Base-by-base conservation (phyloP, 2,113 vertebrate genomes). In the Odontesthes bonariensis region DNA sequence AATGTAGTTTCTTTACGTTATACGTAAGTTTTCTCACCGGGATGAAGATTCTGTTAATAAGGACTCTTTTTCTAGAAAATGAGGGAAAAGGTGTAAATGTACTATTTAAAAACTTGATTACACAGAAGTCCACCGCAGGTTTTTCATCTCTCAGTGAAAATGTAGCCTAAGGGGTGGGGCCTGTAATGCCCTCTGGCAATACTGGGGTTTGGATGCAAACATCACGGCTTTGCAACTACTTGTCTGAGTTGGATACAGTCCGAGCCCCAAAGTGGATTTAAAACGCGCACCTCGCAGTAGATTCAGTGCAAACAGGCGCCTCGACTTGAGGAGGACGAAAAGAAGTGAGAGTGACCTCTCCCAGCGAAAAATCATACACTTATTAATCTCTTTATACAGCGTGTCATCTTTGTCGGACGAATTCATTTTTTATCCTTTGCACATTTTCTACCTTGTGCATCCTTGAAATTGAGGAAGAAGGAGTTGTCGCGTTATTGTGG, bases 171-270 rank as follows among this genome's bases (percentile, higher is more conserved):
- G 89, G 88, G 93, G 93, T 76, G 94, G 79, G 90, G 83, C 88
- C 58, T 84, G 73, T 58, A 63, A 65, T 62, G 88, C 89, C 82
- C 84, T 86, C 81, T 68, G 88, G 87, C 89, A 74, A 84, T n/a
- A 73, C 78, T 56, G 57, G 47, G 83, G 69, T 79, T 86, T 84
- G 86, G 91, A 93, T 92, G 94, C 86, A 92, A 91, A 92, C 83
- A 90, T 86, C 85, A 65, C 75, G 69, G 82, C 82, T 77, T 33
- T 75, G 76, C 66, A 69, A 79, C 78, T 52, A 72, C 74, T 83
- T 84, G 81, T 58, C 47, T 10, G 84, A 89, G 68, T 91, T 90
- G 88, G 91, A 94, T 89, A 91, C 86, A 77, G 69, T 79, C 87
- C 90, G 89, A 86, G 83, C 86, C 75, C 62, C 85, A 84, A 83